phyloP scores from a whole-genome alignment of 2,113 vertebrate species.

The Oryzias javanicus region DNA sequence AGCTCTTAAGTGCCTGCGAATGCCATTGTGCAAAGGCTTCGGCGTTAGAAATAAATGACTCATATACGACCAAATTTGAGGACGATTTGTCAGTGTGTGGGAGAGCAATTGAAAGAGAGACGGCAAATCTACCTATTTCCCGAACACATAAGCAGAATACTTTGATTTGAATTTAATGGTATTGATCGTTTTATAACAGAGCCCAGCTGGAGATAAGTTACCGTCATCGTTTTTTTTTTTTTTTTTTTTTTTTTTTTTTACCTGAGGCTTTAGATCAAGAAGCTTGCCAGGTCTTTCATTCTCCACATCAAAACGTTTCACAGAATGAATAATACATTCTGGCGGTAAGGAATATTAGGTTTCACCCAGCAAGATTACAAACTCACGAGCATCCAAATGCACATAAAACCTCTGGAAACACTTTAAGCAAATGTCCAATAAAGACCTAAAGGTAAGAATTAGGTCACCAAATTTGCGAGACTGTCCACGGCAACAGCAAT shows the following conservation, averaged over 20 bases:
- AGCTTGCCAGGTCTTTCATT: slow-evolving; percentile 50
- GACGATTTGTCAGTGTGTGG: slow-evolving; percentile 3
- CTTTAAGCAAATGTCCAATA: too few species aligned
- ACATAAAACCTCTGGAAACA: slow-evolving; percentile 17
- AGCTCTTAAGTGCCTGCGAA: slow-evolving; percentile 22
- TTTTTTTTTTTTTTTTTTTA: slow-evolving; percentile 21
- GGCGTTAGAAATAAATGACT: slow-evolving; percentile 20
- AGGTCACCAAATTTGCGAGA: too few species aligned
- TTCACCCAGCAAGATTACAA: slow-evolving; percentile 40
- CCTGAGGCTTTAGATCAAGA: slow-evolving; percentile 42
- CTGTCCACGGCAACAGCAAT: too few species aligned
- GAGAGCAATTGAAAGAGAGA: neutral
- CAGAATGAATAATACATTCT: slow-evolving; percentile 55
- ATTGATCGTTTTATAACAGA: slow-evolving; percentile 42
- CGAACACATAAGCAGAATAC: slow-evolving; percentile 2
- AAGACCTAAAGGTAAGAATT: too few species aligned
- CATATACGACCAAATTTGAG: slow-evolving; percentile 10
- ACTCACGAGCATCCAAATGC: slow-evolving; percentile 20
- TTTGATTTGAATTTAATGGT: slow-evolving; percentile 33
- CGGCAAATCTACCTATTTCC: slow-evolving; percentile 4
- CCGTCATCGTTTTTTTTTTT: slow-evolving; percentile 8
- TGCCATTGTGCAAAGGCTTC: slow-evolving; percentile 13
- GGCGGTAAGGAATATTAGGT: slow-evolving; percentile 31
- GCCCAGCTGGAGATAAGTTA: slow-evolving; percentile 38
- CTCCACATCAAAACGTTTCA: slow-evolving; percentile 54